phyloP scores from a whole-genome alignment of 2,888 invertebrate genomes.

The Salticus scenicus region DNA sequence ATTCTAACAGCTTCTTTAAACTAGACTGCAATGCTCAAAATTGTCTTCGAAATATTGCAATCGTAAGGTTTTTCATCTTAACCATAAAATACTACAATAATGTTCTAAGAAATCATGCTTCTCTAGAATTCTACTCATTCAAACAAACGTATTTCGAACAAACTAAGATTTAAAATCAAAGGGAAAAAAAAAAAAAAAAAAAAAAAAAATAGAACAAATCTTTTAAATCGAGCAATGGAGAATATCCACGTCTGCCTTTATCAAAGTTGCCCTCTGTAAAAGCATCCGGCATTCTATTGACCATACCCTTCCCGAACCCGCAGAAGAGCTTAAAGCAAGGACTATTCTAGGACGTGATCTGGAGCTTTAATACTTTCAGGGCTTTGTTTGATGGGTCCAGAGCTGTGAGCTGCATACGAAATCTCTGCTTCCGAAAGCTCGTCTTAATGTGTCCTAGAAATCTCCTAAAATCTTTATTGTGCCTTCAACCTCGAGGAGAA shows the following conservation, averaged over 20 bases:
- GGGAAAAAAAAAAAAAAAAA: not conserved
- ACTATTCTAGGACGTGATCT: slow-evolving; percentile 61
- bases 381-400: slow-evolving; percentile 65
- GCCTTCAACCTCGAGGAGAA: slow-evolving; percentile 47
- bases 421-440: slow-evolving; percentile 54
- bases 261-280: slow-evolving; percentile 43
- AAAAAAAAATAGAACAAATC: slow-evolving; percentile 31
- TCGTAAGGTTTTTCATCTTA: no score
- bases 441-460: slow-evolving; percentile 64
- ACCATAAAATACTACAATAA: no score
- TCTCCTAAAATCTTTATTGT: slow-evolving; percentile 68
- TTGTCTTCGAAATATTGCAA: no score
- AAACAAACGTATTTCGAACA: not conserved
- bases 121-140: no score
- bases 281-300: slow-evolving; percentile 66
- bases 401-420: slow-evolving; percentile 60
- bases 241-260: slow-evolving; percentile 54
- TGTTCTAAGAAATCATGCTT: no score
- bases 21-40: no score
- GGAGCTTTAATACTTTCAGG: slow-evolving; percentile 67
- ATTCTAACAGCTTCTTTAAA: no score
- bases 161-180: slow-evolving; percentile 3
- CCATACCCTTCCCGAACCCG: slow-evolving; percentile 32
- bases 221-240: slow-evolving; percentile 50
- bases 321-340: slow-evolving; percentile 64